A percentile compares a stretch with the other conserved stretches of the same genome.
These are phyloP conservation scores for Coremacera marginata DNA, from an alignment of 2,888 invertebrate genomes.

Conservation along the genomic window DNA sequence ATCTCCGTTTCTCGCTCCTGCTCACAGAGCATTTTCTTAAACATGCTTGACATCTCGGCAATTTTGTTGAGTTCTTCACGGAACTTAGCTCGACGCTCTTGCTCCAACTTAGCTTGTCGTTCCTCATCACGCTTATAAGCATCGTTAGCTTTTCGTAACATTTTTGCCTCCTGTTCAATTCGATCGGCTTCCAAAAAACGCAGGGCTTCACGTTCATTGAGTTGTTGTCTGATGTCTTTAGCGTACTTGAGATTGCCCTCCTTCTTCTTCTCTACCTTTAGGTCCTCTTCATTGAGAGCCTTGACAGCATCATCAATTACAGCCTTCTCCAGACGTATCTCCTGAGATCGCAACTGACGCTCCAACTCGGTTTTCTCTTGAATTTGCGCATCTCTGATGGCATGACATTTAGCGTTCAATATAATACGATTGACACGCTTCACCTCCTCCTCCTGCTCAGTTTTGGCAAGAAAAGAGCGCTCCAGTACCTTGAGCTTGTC, in stretches of 20 bases:
- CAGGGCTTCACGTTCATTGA: conserved; percentile 62
- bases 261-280: conserved; percentile 55
- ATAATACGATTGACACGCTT: conserved; percentile 83
- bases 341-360: conserved; percentile 61
- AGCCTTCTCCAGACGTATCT: conserved; percentile 64
- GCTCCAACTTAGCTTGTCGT: conserved; percentile 55
- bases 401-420: conserved; percentile 85
- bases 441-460: conserved; percentile 73
- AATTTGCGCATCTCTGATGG: conserved; percentile 87
- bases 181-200: conserved; percentile 67
- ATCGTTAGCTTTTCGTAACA: conserved; percentile 58
- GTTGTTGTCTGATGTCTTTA: conserved; percentile 63
- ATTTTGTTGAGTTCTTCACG: conserved; percentile 64
- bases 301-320: conserved; percentile 62
- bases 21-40: conserved; percentile 65
- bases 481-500: conserved; percentile 73
- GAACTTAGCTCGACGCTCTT: conserved; percentile 62
- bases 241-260: conserved; percentile 62
- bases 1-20: conserved; percentile 67
- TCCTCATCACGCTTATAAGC: conserved; percentile 63
- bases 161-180: conserved; percentile 65
- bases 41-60: conserved; percentile 62
- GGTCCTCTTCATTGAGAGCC: conserved; percentile 62
- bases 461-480: conserved; percentile 68
- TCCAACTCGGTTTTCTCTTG: conserved; percentile 72